These are phyloP conservation scores for Chelonoidis abingdonii DNA, from an alignment of 2,113 vertebrate genomes.

Conservation along the genomic window DNA sequence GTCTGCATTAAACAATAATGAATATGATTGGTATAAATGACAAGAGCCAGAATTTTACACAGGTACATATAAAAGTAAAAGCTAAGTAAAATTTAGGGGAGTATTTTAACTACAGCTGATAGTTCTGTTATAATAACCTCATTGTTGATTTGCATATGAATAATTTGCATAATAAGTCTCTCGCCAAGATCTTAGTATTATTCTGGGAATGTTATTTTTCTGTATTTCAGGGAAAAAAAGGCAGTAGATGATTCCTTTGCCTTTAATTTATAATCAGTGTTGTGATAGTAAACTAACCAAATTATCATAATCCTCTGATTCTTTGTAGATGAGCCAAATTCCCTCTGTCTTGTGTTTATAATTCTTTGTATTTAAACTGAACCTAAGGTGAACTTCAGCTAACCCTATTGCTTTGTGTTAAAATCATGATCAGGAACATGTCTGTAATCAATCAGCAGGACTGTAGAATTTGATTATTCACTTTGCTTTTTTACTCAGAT, in stretches of 20 bases:
- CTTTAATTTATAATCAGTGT: not conserved
- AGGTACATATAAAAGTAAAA: not conserved
- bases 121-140: not conserved
- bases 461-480: not conserved
- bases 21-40: not conserved
- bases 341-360: not conserved
- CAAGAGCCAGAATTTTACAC: not conserved
- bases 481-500: not conserved
- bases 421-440: not conserved
- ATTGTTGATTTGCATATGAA: not conserved
- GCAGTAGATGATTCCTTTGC: not conserved
- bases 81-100: not conserved
- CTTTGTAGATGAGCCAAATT: not conserved
- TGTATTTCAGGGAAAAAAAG: not conserved
- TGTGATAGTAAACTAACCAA: not conserved
- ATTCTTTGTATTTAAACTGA: not conserved
- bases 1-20: not conserved
- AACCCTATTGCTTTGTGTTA: not conserved
- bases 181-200: not conserved
- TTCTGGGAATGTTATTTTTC: not conserved
- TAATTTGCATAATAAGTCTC: not conserved
- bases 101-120: not conserved
- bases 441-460: not conserved
- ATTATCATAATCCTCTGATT: not conserved
- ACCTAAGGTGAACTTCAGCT: not conserved